Evolutionary conservation across 1,140 invertebrate species (phyloP).

Genomic region (Drosophila ironensis): DNA sequence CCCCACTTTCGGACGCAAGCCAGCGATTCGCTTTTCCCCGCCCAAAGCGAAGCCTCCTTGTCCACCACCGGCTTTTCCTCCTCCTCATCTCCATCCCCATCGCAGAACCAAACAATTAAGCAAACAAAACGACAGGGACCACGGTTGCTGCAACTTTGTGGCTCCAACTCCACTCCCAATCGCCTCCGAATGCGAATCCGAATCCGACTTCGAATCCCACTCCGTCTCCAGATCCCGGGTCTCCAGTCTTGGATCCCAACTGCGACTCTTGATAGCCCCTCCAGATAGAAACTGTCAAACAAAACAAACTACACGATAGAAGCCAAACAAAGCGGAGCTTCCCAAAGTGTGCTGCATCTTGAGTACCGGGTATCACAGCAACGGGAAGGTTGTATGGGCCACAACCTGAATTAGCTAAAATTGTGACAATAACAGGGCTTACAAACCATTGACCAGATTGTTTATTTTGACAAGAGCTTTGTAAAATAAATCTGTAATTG

Average conservation of each 20-base stretch:
- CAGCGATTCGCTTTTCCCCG: constrained; percentile 16
- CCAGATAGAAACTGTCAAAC: constrained; percentile 71
- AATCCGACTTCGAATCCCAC: background rate
- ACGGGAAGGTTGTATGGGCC: too few species aligned
- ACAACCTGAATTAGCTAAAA: too few species aligned
- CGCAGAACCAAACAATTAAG: constrained; percentile 62
- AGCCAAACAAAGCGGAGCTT: constrained; percentile 47
- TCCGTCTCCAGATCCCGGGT: constrained; percentile 8
- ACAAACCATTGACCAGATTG: too few species aligned
- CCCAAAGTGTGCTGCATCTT: constrained; percentile 66
- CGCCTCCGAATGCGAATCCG: background rate
- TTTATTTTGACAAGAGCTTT: too few species aligned
- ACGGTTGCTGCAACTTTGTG: constrained; percentile 32
- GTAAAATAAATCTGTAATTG: too few species aligned
- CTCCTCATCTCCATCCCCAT: constrained; percentile 20
- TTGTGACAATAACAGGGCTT: too few species aligned
- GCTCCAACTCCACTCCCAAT: background rate
- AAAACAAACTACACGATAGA: constrained; percentile 73
- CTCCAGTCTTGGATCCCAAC: constrained; percentile 26
- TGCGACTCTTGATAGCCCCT: constrained; percentile 39
- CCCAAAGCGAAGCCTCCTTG: constrained; percentile 11
- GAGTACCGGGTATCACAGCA: constrained; percentile 6
- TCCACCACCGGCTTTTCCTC: too few species aligned
- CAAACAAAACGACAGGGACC: constrained; percentile 59
- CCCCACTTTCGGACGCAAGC: constrained; percentile 18